phyloP scores from a whole-genome alignment of 2,888 invertebrate species.

The Theretra japonica region DNA sequence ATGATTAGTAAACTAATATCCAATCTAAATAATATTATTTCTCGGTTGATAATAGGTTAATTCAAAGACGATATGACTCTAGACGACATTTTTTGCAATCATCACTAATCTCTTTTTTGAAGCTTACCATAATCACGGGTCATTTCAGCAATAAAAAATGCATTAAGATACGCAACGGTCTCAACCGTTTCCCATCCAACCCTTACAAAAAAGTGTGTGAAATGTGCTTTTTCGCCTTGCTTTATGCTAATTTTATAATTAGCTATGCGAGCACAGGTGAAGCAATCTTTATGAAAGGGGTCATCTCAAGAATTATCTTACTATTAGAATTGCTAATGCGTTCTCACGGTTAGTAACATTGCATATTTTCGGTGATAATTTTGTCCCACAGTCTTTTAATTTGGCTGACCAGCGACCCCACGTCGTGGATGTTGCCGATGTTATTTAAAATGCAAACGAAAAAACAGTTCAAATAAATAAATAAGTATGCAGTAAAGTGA shows the following conservation, averaged over 20 bases:
- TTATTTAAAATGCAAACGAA: neutral
- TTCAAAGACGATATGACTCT: too few species aligned
- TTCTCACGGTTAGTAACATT: conserved; percentile 50
- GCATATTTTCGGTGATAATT: conserved; percentile 6
- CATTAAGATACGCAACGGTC: neutral
- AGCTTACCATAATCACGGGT: neutral
- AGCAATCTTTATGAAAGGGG: conserved; percentile 62
- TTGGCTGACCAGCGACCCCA: neutral
- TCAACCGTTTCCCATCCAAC: conserved; percentile 17
- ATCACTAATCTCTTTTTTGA: neutral
- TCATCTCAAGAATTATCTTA: conserved; percentile 55
- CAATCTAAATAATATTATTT: too few species aligned
- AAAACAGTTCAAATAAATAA: too few species aligned
- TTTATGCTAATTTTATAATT: conserved; percentile 55
- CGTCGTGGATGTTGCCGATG: neutral
- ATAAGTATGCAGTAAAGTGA: too few species aligned
- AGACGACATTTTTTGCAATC: too few species aligned
- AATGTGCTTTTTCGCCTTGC: conserved; percentile 46
- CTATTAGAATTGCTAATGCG: conserved; percentile 69
- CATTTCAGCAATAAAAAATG: neutral
- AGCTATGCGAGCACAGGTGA: conserved; percentile 69
- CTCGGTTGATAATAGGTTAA: too few species aligned
- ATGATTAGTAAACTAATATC: too few species aligned
- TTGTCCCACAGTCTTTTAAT: neutral
- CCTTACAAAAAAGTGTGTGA: conserved; percentile 38